Percentiles rank a stretch among this genome's conserved stretches.
These are phyloP conservation scores for Aphelinus atriplicis DNA, from an alignment of 1,140 invertebrate genomes.

Conservation along the genomic window DNA sequence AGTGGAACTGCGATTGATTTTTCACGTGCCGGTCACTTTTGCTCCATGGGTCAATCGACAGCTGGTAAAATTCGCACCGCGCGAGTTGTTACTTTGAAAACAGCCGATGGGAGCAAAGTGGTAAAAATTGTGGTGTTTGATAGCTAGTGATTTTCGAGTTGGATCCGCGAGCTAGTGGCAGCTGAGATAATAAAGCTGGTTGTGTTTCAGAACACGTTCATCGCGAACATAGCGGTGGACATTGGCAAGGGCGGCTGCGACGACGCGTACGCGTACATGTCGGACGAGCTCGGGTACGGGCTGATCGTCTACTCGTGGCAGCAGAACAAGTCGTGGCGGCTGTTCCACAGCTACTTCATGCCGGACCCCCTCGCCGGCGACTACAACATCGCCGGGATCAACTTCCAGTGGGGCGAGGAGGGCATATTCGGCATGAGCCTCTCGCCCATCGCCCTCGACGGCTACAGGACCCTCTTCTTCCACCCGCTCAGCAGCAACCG, in stretches of 20 bases:
- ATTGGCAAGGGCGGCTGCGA: constrained; percentile 76
- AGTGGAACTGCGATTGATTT: no score
- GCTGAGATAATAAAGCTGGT: not conserved
- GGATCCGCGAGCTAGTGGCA: not conserved
- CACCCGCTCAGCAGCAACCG: constrained; percentile 79
- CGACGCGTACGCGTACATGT: constrained; percentile 82
- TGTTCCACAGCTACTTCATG: constrained; percentile 79
- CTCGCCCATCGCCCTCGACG: constrained; percentile 72
- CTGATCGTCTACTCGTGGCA: constrained; percentile 81
- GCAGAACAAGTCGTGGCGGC: constrained; percentile 79
- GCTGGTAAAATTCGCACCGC: no score
- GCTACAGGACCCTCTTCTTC: constrained; percentile 78
- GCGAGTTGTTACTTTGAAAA: no score
- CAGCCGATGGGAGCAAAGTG: no score
- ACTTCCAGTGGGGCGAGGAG: constrained; percentile 85
- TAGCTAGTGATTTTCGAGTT: not conserved
- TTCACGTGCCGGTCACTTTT: no score
- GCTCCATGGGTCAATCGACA: no score
- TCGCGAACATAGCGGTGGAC: constrained; percentile 84
- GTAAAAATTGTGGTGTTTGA: no score
- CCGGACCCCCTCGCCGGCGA: constrained; percentile 81
- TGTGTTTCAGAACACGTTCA: constrained; percentile 72
- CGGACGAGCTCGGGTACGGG: constrained; percentile 83
- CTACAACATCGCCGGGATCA: constrained; percentile 80
- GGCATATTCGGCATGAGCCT: constrained; percentile 83